These are phyloP conservation scores for Siniperca knerii DNA, from an alignment of 2,113 vertebrate genomes.

Conservation along the genomic window DNA sequence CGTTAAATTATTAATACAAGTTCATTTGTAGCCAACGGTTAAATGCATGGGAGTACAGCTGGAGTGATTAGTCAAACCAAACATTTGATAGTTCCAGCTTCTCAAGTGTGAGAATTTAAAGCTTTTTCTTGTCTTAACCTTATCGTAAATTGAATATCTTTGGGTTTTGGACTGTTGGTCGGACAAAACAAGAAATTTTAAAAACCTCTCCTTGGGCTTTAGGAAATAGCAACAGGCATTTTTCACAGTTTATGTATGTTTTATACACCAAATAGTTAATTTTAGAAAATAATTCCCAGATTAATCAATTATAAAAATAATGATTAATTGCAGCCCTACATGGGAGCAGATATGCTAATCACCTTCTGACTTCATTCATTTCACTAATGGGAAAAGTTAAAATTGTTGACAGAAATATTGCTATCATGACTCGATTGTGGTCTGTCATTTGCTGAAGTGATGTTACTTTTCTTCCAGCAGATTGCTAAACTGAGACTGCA, in stretches of 20 bases:
- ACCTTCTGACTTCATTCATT: neutral
- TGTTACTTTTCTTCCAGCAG: conserved; percentile 82
- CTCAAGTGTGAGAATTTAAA: neutral
- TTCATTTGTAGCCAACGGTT: neutral
- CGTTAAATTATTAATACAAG: neutral
- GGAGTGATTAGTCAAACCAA: neutral
- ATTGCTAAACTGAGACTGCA: conserved; percentile 96
- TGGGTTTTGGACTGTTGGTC: neutral
- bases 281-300: neutral
- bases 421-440: accelerated
- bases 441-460: conserved; percentile 18
- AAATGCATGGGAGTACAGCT: neutral
- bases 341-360: neutral
- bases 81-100: neutral
- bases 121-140: neutral
- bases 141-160: neutral
- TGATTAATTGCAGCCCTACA: too few species aligned
- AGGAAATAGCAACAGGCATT: neutral
- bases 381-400: neutral
- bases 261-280: neutral
- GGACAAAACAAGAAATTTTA: neutral
- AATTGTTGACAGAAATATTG: neutral
- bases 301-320: neutral
- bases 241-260: neutral
- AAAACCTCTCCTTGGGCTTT: neutral